Conservation (phyloP, 35 echinoderm and acorn worm species). For the Chiridota heheva region DNA sequence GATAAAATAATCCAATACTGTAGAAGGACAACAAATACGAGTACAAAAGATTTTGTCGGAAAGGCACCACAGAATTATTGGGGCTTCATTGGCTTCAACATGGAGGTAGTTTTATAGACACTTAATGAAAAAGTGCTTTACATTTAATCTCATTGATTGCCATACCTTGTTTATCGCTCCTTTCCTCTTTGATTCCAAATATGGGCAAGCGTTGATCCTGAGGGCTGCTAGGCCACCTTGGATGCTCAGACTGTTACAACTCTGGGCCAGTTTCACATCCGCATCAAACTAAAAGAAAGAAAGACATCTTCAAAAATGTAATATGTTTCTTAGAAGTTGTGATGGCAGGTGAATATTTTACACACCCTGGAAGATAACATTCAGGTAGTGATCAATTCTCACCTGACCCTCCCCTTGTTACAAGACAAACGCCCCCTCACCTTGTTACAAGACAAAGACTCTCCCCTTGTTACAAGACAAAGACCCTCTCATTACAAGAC, state of each 20-base stretch:
- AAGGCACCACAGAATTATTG: no score
- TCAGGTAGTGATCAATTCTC: background rate
- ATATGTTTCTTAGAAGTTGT: background rate
- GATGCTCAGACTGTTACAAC: slow-evolving; percentile 61
- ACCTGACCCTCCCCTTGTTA: background rate
- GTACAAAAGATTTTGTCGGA: no score
- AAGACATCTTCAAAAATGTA: background rate
- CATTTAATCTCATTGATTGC: no score
- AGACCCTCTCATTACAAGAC: no score
- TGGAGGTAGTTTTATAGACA: no score
- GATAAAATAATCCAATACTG: no score
- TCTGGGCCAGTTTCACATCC: slow-evolving; percentile 62
- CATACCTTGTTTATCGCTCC: slow-evolving; percentile 86
- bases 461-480: no score
- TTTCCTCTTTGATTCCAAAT: slow-evolving; percentile 60
- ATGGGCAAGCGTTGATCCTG: slow-evolving; percentile 92
- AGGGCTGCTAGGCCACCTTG: slow-evolving; percentile 67
- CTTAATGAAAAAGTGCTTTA: no score
- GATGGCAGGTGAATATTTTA: background rate
- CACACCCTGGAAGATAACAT: background rate
- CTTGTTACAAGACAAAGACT: no score
- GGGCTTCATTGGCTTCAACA: no score
- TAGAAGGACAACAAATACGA: no score
- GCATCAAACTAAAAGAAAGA: slow-evolving; percentile 57
- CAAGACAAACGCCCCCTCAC: no score